These are phyloP conservation scores for Melanogrammus aeglefinus DNA, from an alignment of 2,797 vertebrate genomes.

Conservation along the genomic window DNA sequence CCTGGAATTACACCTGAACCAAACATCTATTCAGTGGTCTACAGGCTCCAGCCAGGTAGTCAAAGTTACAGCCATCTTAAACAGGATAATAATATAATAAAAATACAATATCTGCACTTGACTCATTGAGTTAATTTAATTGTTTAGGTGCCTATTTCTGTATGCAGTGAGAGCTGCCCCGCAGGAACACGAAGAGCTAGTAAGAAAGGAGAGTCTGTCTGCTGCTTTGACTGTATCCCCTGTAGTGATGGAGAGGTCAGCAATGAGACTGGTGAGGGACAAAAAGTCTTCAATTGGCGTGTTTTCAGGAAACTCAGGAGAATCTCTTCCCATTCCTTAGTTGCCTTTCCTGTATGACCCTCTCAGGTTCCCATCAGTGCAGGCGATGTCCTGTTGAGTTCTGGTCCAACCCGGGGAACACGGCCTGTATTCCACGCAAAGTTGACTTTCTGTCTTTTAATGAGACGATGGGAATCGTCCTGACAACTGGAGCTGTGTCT, in stretches of 20 bases:
- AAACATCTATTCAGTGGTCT: slow-evolving; percentile 69
- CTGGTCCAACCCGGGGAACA: slow-evolving; percentile 4
- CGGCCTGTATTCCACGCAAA: slow-evolving; percentile 38
- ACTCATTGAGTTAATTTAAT: not conserved
- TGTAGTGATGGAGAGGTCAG: slow-evolving; percentile 55
- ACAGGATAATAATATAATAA: not conserved
- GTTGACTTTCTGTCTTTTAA: slow-evolving; percentile 55
- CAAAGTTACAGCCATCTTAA: not conserved
- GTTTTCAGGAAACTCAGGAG: not conserved
- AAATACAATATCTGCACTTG: not conserved
- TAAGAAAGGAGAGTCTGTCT: slow-evolving; percentile 51
- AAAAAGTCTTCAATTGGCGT: not conserved
- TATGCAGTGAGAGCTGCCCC: slow-evolving; percentile 48
- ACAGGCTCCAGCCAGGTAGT: slow-evolving; percentile 54
- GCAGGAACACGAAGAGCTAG: slow-evolving; percentile 48
- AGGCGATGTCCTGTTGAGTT: slow-evolving; percentile 45
- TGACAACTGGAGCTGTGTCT: slow-evolving; percentile 42
- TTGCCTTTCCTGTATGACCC: not conserved
- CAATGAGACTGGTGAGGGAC: slow-evolving; percentile 48
- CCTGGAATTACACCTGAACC: slow-evolving; percentile 59
- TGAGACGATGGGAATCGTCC: slow-evolving; percentile 52
- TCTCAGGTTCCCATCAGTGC: slow-evolving; percentile 32
- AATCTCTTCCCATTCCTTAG: not conserved
- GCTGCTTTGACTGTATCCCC: slow-evolving; percentile 58
- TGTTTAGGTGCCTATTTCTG: slow-evolving; percentile 57